Evolutionary conservation across 2,797 vertebrate species (phyloP).

Genomic region (Microctenopoma stevenorrisi): DNA sequence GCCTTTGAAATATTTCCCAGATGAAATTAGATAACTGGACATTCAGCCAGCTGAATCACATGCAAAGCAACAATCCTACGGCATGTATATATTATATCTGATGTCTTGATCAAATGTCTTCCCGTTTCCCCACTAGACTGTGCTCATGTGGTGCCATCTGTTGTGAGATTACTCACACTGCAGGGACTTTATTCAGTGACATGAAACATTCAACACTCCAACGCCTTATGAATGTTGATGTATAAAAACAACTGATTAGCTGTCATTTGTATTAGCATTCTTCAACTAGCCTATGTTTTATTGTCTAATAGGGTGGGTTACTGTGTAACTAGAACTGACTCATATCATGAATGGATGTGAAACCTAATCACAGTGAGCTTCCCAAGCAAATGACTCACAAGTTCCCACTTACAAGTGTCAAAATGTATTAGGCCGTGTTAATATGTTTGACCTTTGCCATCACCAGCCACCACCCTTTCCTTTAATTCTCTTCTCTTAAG

Average conservation of each 20-base stretch:
- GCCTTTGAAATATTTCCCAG: constrained; percentile 8
- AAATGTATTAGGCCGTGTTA: constrained; percentile 12
- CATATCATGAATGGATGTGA: constrained; percentile 34
- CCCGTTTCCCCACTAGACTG: not conserved
- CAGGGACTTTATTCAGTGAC: constrained; percentile 13
- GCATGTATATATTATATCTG: constrained; percentile 3
- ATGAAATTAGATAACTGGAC: constrained; percentile 2
- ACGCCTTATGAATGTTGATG: too few species aligned
- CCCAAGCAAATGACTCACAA: constrained; percentile 23
- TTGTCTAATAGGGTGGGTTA: not conserved
- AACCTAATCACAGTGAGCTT: constrained; percentile 25
- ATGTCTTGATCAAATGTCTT: constrained; percentile 2
- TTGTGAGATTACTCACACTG: constrained; percentile 40
- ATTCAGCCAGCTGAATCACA: constrained; percentile 14
- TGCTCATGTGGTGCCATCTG: constrained; percentile 65
- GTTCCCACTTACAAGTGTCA: constrained; percentile 20
- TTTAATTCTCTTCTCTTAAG: too few species aligned
- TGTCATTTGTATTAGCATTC: too few species aligned
- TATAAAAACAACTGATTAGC: too few species aligned
- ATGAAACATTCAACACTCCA: not conserved
- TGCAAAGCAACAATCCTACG: constrained; percentile 5
- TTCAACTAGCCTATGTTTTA: not conserved
- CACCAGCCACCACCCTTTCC: not conserved
- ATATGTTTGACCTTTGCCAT: constrained; percentile 13
- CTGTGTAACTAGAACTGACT: not conserved